These are phyloP conservation scores for Melanophora roralis DNA, from an alignment of 2,888 invertebrate species.

Conservation along the genomic window DNA sequence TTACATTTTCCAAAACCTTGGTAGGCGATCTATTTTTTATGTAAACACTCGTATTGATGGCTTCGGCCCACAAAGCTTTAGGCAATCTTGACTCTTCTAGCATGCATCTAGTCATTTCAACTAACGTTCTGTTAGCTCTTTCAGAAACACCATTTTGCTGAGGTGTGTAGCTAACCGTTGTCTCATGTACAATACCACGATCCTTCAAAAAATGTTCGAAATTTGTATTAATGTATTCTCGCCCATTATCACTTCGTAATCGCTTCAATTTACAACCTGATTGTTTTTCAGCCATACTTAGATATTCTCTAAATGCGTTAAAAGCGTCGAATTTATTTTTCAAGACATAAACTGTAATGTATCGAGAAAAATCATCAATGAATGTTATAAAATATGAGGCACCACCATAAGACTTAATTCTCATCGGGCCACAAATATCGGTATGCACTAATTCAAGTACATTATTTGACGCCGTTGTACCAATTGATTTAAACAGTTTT, in stretches of 20 bases:
- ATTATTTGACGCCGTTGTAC: background rate
- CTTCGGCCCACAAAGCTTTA: background rate
- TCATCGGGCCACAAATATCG: background rate
- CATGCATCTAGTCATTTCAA: background rate
- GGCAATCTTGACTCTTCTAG: no score
- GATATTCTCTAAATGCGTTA: background rate
- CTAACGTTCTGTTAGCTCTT: constrained; percentile 42
- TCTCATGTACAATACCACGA: background rate
- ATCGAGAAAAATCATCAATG: background rate
- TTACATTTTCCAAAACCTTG: background rate
- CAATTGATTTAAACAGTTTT: background rate
- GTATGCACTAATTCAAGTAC: background rate
- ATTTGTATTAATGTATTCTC: background rate
- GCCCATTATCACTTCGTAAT: background rate
- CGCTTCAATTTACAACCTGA: background rate
- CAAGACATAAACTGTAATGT: background rate
- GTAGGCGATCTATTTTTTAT: background rate
- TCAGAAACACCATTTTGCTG: constrained; percentile 1
- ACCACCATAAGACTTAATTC: background rate
- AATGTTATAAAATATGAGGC: background rate
- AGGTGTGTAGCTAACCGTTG: background rate
- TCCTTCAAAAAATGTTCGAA: background rate
- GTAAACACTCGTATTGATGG: background rate
- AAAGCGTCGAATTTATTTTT: background rate
- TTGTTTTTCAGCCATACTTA: background rate